Base-by-base conservation (phyloP, 2,888 invertebrate genomes). In the Epirrita christyi region DNA sequence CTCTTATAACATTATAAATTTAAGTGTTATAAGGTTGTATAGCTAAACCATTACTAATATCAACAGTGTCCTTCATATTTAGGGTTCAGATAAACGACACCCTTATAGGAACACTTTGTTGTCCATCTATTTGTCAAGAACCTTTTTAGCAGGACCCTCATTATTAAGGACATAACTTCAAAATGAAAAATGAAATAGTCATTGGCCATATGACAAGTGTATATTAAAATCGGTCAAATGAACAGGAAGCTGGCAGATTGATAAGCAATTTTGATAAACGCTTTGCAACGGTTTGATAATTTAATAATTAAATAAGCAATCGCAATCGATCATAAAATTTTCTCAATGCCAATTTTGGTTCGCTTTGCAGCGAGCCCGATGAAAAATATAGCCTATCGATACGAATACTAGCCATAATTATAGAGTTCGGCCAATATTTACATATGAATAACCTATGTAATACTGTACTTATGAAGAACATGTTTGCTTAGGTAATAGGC, bases 291-390 rank as follows among this genome's bases (percentile, higher is more conserved):
- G 21, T 21, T 21, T 4, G 45, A 38, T 61, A 52, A 60, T 53
- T 53, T 45, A 54, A 61, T 53, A 55, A 64, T 66, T 56, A 57
- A 70, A 64, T 66, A 58, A 59, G 65, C 68, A 64, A 66, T 67
- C 60, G 68, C 61, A 62, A 70, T 61, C 57, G 60, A 54, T 59
- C 62, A 63, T 69, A 64, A 65, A 61, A 72, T 72, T 66, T 67
- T 68, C 71, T 68, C 69, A 67, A 70, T 69, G 67, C 55, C 61
- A 64, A 64, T 67, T 66, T 45, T 56, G 32, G 49, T 51, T 50
- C n/a, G 40, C 41, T 55, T 49, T 55, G 57, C 13, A 29, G 65
- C 73, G 68, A 70, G 70, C 68, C 51, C 63, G 52, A 50, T 58
- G 64, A 72, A 73, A 72, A 68, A 67, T 66, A 74, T 70, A 59